These are phyloP conservation scores for Conchocele bisecta DNA, from an alignment of 2,888 invertebrate genomes.

Conservation along the genomic window DNA sequence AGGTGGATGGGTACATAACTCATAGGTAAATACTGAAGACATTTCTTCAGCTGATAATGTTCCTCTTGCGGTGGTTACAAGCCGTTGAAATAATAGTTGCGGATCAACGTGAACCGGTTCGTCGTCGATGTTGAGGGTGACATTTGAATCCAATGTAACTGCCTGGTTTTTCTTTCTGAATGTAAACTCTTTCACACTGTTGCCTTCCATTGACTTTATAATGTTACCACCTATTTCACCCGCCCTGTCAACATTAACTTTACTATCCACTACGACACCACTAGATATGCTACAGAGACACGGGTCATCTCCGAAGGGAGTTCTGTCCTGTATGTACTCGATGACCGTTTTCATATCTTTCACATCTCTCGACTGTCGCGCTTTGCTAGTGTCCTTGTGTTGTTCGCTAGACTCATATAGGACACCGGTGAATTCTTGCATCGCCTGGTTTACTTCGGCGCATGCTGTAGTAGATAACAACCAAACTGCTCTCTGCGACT, in stretches of 20 bases:
- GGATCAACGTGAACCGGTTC: slow-evolving; percentile 3
- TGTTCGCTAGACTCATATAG: slow-evolving; percentile 30
- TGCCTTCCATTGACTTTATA: slow-evolving; percentile 40
- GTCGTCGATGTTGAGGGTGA: slow-evolving; percentile 15
- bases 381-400: slow-evolving; percentile 35
- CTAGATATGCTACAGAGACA: slow-evolving; percentile 21
- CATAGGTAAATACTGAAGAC: slow-evolving; percentile 2
- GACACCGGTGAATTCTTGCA: not conserved
- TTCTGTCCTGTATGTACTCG: slow-evolving; percentile 3
- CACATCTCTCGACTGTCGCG: slow-evolving; percentile 23
- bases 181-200: slow-evolving; percentile 6
- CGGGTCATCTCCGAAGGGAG: slow-evolving; percentile 15
- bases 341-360: slow-evolving; percentile 21
- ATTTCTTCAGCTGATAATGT: not conserved
- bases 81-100: slow-evolving; percentile 4
- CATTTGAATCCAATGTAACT: slow-evolving; percentile 25
- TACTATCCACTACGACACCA: slow-evolving; percentile 3
- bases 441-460: not conserved
- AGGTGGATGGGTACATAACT: slow-evolving; percentile 5
- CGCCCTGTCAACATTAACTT: slow-evolving; percentile 34
- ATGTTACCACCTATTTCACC: slow-evolving; percentile 35
- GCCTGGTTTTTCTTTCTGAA: slow-evolving; percentile 38
- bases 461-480: not conserved
- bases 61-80: slow-evolving; percentile 5
- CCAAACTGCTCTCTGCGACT: not conserved